These are phyloP conservation scores for Myxocyprinus asiaticus DNA, from an alignment of 2,113 vertebrate species.

Conservation along the genomic window DNA sequence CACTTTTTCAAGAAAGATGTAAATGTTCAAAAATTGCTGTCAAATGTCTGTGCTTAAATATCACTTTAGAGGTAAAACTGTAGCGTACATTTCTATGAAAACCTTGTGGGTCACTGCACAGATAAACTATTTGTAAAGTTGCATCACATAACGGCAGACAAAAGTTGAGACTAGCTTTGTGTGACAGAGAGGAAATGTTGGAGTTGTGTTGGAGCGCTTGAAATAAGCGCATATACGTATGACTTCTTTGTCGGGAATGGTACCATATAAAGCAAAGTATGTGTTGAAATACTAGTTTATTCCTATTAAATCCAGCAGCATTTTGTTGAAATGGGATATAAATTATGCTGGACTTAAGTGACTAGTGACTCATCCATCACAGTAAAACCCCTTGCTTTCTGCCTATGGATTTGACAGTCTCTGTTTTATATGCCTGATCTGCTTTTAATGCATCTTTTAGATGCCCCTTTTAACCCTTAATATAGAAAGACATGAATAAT, in stretches of 20 bases:
- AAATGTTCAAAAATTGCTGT: conserved; percentile 54
- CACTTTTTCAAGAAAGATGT: conserved; percentile 70
- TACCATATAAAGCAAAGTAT: too few species aligned
- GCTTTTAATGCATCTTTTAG: not conserved
- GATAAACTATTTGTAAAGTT: conserved; percentile 29
- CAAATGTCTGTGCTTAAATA: conserved; percentile 33
- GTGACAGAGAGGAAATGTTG: not conserved
- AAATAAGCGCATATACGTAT: not conserved
- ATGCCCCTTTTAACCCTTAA: not conserved
- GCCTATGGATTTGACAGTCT: not conserved
- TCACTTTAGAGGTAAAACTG: conserved; percentile 37
- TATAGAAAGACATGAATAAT: not conserved
- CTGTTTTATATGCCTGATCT: not conserved
- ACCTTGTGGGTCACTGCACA: conserved; percentile 28
- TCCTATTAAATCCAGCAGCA: not conserved
- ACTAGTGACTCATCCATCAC: not conserved
- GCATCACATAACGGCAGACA: conserved; percentile 20
- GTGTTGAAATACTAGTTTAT: not conserved
- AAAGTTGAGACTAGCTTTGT: conserved; percentile 13
- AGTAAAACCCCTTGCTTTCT: not conserved
- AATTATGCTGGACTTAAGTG: not conserved
- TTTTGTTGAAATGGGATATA: conserved; percentile 13
- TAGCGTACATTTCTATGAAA: conserved; percentile 38
- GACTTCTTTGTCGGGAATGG: too few species aligned
- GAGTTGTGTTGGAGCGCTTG: not conserved